A percentile compares a stretch with the other conserved stretches of the same genome.
Evolutionary conservation across 2,113 vertebrate genomes (phyloP).

Genomic region (Actinemys pallida): DNA sequence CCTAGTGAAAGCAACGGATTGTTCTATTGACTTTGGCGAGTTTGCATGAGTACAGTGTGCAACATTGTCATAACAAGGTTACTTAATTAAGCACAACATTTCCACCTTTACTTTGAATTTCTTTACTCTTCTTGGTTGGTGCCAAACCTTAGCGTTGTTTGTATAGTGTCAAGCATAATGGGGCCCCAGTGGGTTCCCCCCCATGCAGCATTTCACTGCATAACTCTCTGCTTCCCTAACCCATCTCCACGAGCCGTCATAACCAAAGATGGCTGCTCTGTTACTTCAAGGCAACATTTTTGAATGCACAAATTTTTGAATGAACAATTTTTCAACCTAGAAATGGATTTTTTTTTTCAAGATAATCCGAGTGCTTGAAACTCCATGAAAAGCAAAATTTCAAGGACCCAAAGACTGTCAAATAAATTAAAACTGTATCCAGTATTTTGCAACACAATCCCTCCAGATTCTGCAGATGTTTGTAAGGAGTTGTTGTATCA

Average conservation of each 20-base stretch:
- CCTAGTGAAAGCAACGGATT: not conserved
- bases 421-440: not conserved
- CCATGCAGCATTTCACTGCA: not conserved
- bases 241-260: too few species aligned
- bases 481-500: not conserved
- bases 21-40: not conserved
- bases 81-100: not conserved
- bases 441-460: not conserved
- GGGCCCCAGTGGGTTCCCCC: not conserved
- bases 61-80: not conserved
- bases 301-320: not conserved
- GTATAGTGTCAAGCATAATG: not conserved
- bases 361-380: not conserved
- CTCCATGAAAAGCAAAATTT: not conserved
- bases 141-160: not conserved
- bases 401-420: not conserved
- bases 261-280: accelerated
- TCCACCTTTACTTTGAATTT: not conserved
- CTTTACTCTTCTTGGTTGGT: not conserved
- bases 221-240: not conserved
- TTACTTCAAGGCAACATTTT: not conserved
- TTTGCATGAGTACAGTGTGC: not conserved
- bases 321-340: not conserved
- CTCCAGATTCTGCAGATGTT: accelerated
- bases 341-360: not conserved